A percentile compares a stretch with the other conserved stretches of the same genome.
Evolutionary conservation across 2,113 vertebrate species (phyloP).

Genomic region (Isurus oxyrinchus): DNA sequence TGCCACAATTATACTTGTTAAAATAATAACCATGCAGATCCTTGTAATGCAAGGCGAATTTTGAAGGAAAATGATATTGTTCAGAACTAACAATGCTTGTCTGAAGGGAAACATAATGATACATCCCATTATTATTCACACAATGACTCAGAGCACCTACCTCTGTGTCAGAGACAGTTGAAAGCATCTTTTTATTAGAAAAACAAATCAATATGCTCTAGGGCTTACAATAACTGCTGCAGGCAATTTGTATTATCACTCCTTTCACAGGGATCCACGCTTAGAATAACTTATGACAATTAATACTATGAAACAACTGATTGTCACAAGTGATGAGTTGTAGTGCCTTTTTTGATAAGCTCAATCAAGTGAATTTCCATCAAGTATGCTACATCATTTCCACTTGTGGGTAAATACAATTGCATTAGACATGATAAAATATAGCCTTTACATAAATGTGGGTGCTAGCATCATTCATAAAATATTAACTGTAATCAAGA

Average conservation of each 20-base stretch:
- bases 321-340: slow-evolving; percentile 54
- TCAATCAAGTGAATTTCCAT: neutral
- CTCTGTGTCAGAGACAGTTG: slow-evolving; percentile 55
- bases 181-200: slow-evolving; percentile 66
- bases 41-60: neutral
- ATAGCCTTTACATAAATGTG: neutral
- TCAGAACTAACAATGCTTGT: slow-evolving; percentile 35
- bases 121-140: slow-evolving; percentile 44
- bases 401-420: slow-evolving; percentile 1
- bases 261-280: slow-evolving; percentile 54
- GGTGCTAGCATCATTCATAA: neutral
- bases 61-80: slow-evolving; percentile 13
- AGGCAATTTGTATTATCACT: slow-evolving; percentile 57
- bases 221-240: slow-evolving; percentile 54
- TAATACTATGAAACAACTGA: slow-evolving; percentile 60
- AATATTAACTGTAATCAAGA: neutral
- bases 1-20: slow-evolving; percentile 23
- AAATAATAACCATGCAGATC: slow-evolving; percentile 2
- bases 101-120: slow-evolving; percentile 36
- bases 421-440: neutral
- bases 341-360: slow-evolving; percentile 31
- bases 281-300: slow-evolving; percentile 55
- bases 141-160: slow-evolving; percentile 55
- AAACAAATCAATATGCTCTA: slow-evolving; percentile 63
- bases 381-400: neutral